Percentiles rank a stretch among this genome's conserved stretches.
Evolutionary conservation across 2,797 vertebrate species (phyloP).

Genomic region (Neomorphus geoffroyi): DNA sequence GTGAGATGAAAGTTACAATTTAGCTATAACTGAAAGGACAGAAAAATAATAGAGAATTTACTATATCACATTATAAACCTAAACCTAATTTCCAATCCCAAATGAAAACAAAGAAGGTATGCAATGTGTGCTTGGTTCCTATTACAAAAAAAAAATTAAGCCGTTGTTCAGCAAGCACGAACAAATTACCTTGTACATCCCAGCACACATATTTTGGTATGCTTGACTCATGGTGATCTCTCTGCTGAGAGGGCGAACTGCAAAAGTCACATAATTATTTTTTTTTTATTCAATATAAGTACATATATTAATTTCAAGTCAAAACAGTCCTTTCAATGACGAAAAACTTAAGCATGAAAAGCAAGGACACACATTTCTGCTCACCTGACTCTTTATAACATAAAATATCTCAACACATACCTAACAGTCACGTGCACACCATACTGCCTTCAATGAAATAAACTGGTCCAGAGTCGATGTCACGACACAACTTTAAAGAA

Average conservation of each 20-base stretch:
- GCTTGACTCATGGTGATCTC: constrained; percentile 99
- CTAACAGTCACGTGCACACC: not conserved
- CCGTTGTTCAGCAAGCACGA: not conserved
- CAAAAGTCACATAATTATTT: constrained; percentile 18
- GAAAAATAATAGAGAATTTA: not conserved
- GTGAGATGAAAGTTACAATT: not conserved
- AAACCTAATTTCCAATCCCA: not conserved
- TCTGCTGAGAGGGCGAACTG: constrained; percentile 94
- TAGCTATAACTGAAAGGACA: not conserved
- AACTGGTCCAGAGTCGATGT: not conserved
- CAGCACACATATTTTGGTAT: constrained; percentile 99
- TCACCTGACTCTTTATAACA: not conserved
- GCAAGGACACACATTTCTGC: not conserved
- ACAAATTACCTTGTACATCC: constrained; percentile 94
- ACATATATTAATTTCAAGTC: not conserved
- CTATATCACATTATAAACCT: not conserved
- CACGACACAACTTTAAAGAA: not conserved
- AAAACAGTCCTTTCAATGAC: not conserved
- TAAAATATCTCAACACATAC: not conserved
- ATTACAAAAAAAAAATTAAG: not conserved
- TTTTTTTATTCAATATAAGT: not conserved
- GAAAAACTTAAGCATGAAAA: not conserved
- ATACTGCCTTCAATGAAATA: not conserved
- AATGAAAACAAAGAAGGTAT: not conserved
- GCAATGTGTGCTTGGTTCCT: not conserved